Percentiles rank a stretch among this genome's conserved stretches.
Conservation (phyloP, 1,140 invertebrate species). For the Aphis gossypii region DNA sequence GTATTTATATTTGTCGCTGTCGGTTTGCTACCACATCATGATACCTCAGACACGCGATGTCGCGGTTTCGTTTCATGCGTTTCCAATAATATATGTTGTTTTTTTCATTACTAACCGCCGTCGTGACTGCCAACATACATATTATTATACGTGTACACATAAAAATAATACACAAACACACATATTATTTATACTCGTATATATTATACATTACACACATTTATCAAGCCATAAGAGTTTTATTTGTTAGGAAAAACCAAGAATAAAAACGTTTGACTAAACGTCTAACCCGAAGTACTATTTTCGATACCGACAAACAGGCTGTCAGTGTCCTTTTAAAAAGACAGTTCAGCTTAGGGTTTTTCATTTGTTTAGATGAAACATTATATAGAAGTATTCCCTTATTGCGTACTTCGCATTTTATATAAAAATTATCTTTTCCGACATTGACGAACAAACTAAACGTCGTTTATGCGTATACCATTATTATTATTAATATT, state of each 20-base stretch:
- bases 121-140: conserved; percentile 10
- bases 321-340: background rate
- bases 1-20: background rate
- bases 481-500: background rate
- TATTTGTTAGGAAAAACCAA: background rate
- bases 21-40: background rate
- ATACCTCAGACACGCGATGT: background rate
- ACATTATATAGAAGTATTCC: background rate
- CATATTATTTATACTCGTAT: too few relatives aligned
- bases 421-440: background rate
- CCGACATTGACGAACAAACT: background rate
- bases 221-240: background rate
- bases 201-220: background rate
- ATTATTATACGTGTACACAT: background rate
- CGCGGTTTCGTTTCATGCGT: background rate
- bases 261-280: background rate
- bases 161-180: background rate
- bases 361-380: background rate
- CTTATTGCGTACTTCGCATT: background rate
- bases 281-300: background rate
- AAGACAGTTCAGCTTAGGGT: background rate
- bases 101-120: background rate
- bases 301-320: background rate
- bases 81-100: background rate
- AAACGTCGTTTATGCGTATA: background rate